phyloP scores from a whole-genome alignment of 2,888 invertebrate genomes.

The Rugalucina vietnamica region DNA sequence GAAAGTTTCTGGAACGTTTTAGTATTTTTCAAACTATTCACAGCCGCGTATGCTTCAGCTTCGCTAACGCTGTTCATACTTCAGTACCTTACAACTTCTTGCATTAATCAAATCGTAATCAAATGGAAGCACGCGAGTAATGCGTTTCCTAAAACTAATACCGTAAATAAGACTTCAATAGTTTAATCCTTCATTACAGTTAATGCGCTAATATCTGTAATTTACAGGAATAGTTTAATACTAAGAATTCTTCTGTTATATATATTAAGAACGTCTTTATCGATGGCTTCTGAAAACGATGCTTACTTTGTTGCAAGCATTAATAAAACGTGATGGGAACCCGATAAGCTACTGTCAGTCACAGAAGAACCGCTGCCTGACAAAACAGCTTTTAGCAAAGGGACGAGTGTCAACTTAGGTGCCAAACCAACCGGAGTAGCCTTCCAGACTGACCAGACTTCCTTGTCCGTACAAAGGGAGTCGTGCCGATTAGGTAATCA shows the following conservation, averaged over 20 bases:
- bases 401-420: too few relatives aligned
- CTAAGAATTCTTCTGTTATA: neutral
- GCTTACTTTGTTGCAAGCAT: conserved; percentile 5
- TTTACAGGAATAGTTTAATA: neutral
- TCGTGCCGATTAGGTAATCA: too few relatives aligned
- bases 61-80: neutral
- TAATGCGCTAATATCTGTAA: neutral
- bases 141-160: neutral
- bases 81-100: neutral
- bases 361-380: too few relatives aligned
- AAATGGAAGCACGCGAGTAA: neutral
- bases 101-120: neutral
- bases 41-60: neutral
- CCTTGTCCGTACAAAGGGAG: too few relatives aligned
- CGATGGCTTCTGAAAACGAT: neutral
- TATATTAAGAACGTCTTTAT: neutral
- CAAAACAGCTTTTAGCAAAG: too few relatives aligned
- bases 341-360: conserved; percentile 5
- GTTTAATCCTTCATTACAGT: neutral
- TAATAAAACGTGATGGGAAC: conserved; percentile 8
- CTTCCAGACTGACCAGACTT: too few relatives aligned
- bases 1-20: neutral
- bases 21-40: neutral
- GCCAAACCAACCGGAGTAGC: too few relatives aligned
- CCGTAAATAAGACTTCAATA: neutral